Evolutionary conservation across 1,140 invertebrate genomes (phyloP).

Genomic region (Aphidius ervi): DNA sequence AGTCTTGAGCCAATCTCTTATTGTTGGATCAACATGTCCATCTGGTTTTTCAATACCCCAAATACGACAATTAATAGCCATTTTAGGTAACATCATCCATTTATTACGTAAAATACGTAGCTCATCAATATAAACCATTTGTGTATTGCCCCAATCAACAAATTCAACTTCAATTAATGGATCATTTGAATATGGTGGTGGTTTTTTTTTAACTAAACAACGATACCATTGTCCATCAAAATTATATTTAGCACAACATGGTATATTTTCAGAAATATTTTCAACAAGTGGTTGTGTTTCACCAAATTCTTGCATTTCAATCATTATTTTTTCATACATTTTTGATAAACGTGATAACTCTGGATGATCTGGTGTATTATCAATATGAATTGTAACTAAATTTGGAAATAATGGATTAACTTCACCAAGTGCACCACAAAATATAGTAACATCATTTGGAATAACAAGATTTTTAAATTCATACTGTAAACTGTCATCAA

Average conservation of each 20-base stretch:
- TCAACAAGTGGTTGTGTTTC: slow-evolving; percentile 29
- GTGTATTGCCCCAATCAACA: slow-evolving; percentile 64
- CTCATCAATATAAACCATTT: slow-evolving; percentile 28
- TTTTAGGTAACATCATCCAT: slow-evolving; percentile 33
- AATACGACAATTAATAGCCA: slow-evolving; percentile 33
- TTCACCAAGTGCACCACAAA: slow-evolving; percentile 11
- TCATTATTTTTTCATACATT: slow-evolving; percentile 24
- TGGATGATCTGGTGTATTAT: not conserved
- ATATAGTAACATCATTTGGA: slow-evolving; percentile 2
- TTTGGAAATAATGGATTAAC: not conserved
- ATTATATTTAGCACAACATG: slow-evolving; percentile 36
- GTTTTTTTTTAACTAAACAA: slow-evolving; percentile 44
- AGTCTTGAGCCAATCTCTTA: not conserved
- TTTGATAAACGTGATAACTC: slow-evolving; percentile 20
- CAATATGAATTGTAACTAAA: slow-evolving; percentile 11
- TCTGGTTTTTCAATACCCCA: slow-evolving; percentile 18
- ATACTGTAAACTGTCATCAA: too few relatives aligned
- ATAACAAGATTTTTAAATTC: not conserved
- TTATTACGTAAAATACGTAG: slow-evolving; percentile 31
- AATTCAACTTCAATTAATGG: slow-evolving; percentile 52
- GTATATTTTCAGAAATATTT: slow-evolving; percentile 27
- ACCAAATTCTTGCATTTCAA: slow-evolving; percentile 28
- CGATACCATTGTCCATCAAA: slow-evolving; percentile 53
- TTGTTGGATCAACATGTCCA: slow-evolving; percentile 7
- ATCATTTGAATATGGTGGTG: not conserved